Conservation (phyloP, 2,888 invertebrate species). For the Crossocerus cetratus region DNA sequence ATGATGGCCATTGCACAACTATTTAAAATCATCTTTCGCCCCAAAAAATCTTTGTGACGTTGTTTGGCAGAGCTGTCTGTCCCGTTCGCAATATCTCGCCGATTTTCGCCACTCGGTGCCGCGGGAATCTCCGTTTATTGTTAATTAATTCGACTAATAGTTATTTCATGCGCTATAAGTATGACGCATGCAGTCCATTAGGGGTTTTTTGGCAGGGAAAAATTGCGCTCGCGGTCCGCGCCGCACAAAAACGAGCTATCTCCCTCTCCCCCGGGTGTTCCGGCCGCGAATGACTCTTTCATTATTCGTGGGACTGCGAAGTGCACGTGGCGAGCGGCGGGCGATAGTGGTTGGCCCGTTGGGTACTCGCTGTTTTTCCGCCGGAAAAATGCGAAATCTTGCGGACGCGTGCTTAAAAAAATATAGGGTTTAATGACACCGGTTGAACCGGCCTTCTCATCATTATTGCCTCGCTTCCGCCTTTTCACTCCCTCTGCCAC, state of each 20-base stretch:
- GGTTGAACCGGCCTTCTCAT: background rate
- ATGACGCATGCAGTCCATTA: constrained; percentile 42
- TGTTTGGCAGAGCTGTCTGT: too few relatives aligned
- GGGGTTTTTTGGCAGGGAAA: constrained; percentile 31
- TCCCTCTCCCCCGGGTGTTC: background rate
- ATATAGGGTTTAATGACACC: background rate
- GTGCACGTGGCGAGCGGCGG: too few relatives aligned
- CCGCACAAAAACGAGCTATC: constrained; percentile 31
- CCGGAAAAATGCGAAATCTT: background rate
- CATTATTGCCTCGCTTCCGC: too few relatives aligned
- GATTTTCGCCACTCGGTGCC: background rate
- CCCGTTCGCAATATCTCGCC: background rate
- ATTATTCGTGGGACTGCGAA: constrained; percentile 13
- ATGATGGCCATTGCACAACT: too few relatives aligned
- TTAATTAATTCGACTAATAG: constrained; percentile 57
- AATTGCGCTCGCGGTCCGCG: constrained; percentile 26
- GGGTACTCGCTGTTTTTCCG: background rate
- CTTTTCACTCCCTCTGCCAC: too few relatives aligned
- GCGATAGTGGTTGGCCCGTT: too few relatives aligned
- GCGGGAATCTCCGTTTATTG: constrained; percentile 50
- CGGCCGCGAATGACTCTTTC: constrained; percentile 14
- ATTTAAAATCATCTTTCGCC: too few relatives aligned
- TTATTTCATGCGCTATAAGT: constrained; percentile 51
- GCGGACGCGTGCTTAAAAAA: background rate
- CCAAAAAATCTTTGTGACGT: too few relatives aligned